Evolutionary conservation across 1,140 invertebrate species (phyloP).

Genomic region (Acromyrmex echinatior): DNA sequence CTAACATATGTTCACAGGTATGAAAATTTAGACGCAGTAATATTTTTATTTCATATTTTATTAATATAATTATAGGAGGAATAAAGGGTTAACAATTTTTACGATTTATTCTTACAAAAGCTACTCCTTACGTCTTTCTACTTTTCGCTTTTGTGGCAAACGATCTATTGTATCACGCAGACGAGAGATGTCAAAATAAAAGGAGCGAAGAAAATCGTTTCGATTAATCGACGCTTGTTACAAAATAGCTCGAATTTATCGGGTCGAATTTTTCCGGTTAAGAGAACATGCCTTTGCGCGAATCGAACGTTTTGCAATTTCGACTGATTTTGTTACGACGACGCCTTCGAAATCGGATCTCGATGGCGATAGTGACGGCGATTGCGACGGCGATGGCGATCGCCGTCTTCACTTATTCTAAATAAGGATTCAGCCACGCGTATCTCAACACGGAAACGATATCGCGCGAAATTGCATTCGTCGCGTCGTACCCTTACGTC

Average conservation of each 20-base stretch:
- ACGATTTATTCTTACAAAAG: neutral
- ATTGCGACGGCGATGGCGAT: slow-evolving; percentile 8
- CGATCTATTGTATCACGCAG: neutral
- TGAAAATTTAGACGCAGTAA: neutral
- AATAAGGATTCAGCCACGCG: slow-evolving; percentile 53
- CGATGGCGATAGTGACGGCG: neutral
- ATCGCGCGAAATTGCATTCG: slow-evolving; percentile 55
- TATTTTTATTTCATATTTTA: neutral
- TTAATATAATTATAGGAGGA: neutral
- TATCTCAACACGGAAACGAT: slow-evolving; percentile 40
- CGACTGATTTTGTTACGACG: slow-evolving; percentile 50
- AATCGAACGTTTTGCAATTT: neutral
- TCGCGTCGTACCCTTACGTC: slow-evolving; percentile 23
- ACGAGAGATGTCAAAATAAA: neutral
- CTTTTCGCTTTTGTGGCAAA: neutral
- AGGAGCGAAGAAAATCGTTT: neutral
- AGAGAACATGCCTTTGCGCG: slow-evolving; percentile 16
- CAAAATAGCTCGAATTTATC: slow-evolving; percentile 27
- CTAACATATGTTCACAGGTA: neutral
- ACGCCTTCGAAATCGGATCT: slow-evolving; percentile 26
- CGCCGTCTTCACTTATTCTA: slow-evolving; percentile 37
- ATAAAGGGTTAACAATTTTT: neutral
- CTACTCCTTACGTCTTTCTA: neutral
- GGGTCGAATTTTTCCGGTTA: slow-evolving; percentile 27
- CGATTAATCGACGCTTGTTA: slow-evolving; percentile 33